Conservation (phyloP, 2,797 vertebrate genomes). For the Gallirallus australis region DNA sequence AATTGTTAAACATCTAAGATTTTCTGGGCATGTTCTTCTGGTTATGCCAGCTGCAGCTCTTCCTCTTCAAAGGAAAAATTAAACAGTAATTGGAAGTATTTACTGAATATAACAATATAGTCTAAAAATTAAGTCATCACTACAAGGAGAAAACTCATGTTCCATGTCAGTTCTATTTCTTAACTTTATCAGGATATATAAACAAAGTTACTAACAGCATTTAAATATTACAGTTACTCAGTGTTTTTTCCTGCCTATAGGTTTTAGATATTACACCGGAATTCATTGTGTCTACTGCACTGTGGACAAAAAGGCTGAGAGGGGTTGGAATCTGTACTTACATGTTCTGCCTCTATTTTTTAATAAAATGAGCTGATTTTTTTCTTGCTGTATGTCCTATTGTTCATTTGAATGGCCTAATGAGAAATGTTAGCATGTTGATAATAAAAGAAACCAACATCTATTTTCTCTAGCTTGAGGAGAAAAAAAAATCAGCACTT, state of each 20-base stretch:
- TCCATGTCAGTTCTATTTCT: not conserved
- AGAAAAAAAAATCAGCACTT: not conserved
- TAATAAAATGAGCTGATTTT: not conserved
- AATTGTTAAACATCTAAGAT: not conserved
- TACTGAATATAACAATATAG: not conserved
- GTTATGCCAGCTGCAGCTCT: not conserved
- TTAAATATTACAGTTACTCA: not conserved
- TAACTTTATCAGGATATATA: not conserved
- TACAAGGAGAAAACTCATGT: not conserved
- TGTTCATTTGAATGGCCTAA: not conserved
- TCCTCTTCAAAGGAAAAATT: not conserved
- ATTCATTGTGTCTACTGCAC: not conserved
- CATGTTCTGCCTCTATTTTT: not conserved
- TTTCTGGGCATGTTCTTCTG: not conserved
- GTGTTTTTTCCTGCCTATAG: not conserved
- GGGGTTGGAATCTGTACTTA: not conserved
- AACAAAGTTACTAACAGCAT: not conserved
- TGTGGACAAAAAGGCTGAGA: not conserved
- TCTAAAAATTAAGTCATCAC: not conserved
- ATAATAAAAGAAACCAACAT: not conserved
- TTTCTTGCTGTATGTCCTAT: not conserved
- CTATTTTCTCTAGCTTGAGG: not conserved
- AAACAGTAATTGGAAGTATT: not conserved
- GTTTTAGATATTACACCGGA: not conserved
- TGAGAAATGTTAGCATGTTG: not conserved